A percentile compares a stretch with the other conserved stretches of the same genome.
These are phyloP conservation scores for Merodon equestris DNA, from an alignment of 2,888 invertebrate species.

Conservation along the genomic window DNA sequence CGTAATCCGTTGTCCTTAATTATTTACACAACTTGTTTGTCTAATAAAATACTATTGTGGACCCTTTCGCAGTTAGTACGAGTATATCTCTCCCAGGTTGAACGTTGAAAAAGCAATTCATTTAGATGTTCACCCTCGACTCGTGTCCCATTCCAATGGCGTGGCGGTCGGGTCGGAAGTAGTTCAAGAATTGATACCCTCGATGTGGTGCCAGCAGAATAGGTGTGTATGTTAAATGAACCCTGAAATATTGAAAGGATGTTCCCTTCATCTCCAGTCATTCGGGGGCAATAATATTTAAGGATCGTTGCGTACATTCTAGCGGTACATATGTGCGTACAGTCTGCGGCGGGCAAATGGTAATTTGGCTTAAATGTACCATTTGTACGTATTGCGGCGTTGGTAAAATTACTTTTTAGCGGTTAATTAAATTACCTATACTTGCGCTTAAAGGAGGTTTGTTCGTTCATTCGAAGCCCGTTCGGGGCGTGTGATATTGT, in stretches of 20 bases:
- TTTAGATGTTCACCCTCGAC: conserved; percentile 54
- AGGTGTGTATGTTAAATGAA: conserved; percentile 30
- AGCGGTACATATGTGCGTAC: conserved; percentile 18
- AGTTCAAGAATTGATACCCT: conserved; percentile 31
- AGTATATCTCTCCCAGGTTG: conserved; percentile 32
- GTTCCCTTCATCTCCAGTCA: conserved; percentile 16
- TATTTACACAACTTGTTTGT: conserved; percentile 62
- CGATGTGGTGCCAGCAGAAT: not conserved
- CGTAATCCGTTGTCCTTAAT: conserved; percentile 60
- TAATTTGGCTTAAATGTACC: conserved; percentile 55
- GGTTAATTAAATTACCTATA: conserved; percentile 65
- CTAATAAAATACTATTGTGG: conserved; percentile 51
- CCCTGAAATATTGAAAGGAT: conserved; percentile 56
- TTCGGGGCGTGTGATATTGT: too few relatives aligned
- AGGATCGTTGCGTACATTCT: conserved; percentile 43
- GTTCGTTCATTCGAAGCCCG: not conserved
- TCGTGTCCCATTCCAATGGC: conserved; percentile 20
- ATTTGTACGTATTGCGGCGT: conserved; percentile 60
- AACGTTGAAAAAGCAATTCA: conserved; percentile 44
- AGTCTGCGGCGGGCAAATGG: conserved; percentile 13
- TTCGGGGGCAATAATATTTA: conserved; percentile 31
- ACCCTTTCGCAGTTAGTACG: not conserved
- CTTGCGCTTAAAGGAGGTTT: conserved; percentile 34
- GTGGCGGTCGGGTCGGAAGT: too few relatives aligned
- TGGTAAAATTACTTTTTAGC: conserved; percentile 57